These are phyloP conservation scores for Gouania willdenowi DNA, from an alignment of 2,797 vertebrate genomes.

Conservation along the genomic window DNA sequence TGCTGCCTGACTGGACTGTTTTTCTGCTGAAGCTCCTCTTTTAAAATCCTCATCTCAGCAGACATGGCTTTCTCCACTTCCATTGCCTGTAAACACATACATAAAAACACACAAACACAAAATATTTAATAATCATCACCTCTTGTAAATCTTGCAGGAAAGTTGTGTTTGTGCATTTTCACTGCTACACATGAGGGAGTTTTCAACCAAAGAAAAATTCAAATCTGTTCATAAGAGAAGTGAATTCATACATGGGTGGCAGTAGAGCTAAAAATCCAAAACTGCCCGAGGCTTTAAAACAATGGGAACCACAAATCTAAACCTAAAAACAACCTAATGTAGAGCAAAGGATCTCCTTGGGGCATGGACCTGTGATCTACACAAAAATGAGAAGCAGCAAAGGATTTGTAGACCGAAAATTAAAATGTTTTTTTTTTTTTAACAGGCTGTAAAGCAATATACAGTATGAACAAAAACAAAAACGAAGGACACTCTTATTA, in stretches of 20 bases:
- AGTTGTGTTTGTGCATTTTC: neutral
- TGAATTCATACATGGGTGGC: neutral
- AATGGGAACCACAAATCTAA: slow-evolving; percentile 7
- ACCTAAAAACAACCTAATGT: slow-evolving; percentile 21
- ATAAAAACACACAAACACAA: slow-evolving; percentile 2
- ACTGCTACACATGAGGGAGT: neutral
- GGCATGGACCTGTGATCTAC: slow-evolving; percentile 14
- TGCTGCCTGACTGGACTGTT: slow-evolving; percentile 48
- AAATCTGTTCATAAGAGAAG: neutral
- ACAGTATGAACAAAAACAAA: no score
- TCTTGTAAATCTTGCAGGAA: neutral
- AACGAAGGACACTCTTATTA: no score
- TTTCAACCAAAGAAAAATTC: neutral
- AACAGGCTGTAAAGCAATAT: no score
- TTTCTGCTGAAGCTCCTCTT: slow-evolving; percentile 64
- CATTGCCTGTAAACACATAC: slow-evolving; percentile 59
- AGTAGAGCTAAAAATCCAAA: slow-evolving; percentile 2
- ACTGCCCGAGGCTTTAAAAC: slow-evolving; percentile 8
- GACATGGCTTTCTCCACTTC: slow-evolving; percentile 70
- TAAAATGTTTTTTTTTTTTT: neutral
- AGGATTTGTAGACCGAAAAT: slow-evolving; percentile 29
- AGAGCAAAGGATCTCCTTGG: slow-evolving; percentile 3
- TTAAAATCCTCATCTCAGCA: slow-evolving; percentile 68
- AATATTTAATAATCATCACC: neutral
- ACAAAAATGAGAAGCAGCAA: slow-evolving; percentile 12